Base-by-base conservation (phyloP, 1,140 invertebrate genomes). In the Meloidogyne floridensis region DNA sequence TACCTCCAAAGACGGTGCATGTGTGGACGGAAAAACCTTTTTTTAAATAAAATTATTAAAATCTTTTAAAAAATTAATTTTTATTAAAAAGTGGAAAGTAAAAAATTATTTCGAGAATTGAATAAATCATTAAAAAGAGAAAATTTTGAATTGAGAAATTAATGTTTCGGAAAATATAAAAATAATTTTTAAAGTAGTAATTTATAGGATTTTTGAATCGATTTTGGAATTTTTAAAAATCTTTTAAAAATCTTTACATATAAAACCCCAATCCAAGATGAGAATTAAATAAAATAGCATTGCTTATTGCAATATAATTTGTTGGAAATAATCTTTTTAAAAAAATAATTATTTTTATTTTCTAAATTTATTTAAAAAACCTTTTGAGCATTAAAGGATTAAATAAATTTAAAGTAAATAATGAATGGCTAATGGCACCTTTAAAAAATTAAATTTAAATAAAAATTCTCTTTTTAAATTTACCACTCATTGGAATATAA, bases 241-340 rank as follows among this genome's bases (percentile, higher is more conserved):
- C n/a, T n/a, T n/a, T n/a, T n/a, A n/a, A n/a, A n/a, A n/a, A n/a
- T n/a, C n/a, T n/a, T n/a, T 13, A 79, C 77, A 79, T 18, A 70
- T 71, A 79, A 47, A 79, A 79, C 10, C 77, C 77, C 8, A 79
- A 51, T 42, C 77, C 77, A 69, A 79, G 72, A 72, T 79, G 77
- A 69, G 77, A 54, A 51, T 79, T 79, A 51, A 79, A 69, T 51
- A 79, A 56, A 42, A 79, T 47, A 18, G 65, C 18, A 79, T 79
- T 79, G 18, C 77, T 79, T 72, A 70, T 47, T 11, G 77, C 77
- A 43, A 79, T n/a, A 42, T 79, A 51, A 47, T 79, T 71, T 3
- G 43, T 43, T 43, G 77, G 51, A n/a, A 79, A 79, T 18, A 79
- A 18, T 11, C 75, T 77, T 13, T 65, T n/a, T 3, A 76, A 56